These are phyloP conservation scores for Scrobipalpa costella DNA, from an alignment of 2,888 invertebrate species.

Conservation along the genomic window DNA sequence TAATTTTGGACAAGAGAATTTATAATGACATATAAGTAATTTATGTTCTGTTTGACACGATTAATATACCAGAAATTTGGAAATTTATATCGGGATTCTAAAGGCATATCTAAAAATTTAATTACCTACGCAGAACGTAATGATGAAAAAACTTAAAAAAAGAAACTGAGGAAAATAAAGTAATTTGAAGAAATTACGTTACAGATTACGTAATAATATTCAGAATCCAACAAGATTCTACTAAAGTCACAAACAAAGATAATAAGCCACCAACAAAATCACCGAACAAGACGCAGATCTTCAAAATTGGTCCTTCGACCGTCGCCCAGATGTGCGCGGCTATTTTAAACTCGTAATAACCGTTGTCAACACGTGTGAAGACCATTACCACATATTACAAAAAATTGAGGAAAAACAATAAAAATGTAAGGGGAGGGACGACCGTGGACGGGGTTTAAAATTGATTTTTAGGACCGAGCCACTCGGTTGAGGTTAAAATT, in stretches of 20 bases:
- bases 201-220: neutral
- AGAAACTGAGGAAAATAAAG: neutral
- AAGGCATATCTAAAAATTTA: too few species aligned
- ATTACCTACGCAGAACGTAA: too few species aligned
- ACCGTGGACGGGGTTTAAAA: conserved; percentile 66
- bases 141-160: too few species aligned
- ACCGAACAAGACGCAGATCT: conserved; percentile 38
- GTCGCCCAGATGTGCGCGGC: conserved; percentile 62
- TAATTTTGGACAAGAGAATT: conserved; percentile 8
- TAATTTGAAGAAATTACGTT: neutral
- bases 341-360: conserved; percentile 81
- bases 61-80: too few species aligned
- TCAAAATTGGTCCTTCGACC: conserved; percentile 65
- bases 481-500: conserved; percentile 14
- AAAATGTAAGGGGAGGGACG: conserved; percentile 53
- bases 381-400: conserved; percentile 81
- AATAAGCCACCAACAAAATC: conserved; percentile 22
- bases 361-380: conserved; percentile 76
- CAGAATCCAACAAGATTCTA: conserved; percentile 10
- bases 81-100: too few species aligned
- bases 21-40: neutral
- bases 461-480: conserved; percentile 49
- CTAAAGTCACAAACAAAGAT: conserved; percentile 6
- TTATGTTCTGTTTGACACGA: too few species aligned
- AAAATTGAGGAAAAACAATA: conserved; percentile 79